Conservation (phyloP, 2,797 vertebrate genomes). For the Lycodopsis pacificus region DNA sequence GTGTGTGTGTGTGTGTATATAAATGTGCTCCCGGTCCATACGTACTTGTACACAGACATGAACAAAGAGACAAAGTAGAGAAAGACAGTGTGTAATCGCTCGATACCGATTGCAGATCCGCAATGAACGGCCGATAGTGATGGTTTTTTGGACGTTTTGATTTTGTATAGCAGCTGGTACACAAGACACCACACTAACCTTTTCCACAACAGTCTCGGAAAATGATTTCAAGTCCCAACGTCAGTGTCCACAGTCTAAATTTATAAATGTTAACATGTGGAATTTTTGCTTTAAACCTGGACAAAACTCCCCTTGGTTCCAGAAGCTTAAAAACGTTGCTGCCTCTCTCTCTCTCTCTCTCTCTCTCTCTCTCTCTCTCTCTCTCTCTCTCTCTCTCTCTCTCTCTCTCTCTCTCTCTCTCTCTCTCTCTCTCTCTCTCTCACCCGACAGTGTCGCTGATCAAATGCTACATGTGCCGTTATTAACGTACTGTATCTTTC, state of each 20-base stretch:
- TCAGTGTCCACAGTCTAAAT: background rate
- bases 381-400: too few species aligned
- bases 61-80: background rate
- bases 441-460: background rate
- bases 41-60: constrained; percentile 3
- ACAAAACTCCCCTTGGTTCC: background rate
- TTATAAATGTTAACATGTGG: background rate
- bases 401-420: too few species aligned
- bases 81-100: background rate
- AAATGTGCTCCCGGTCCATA: constrained; percentile 20
- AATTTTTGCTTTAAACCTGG: background rate
- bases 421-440: background rate
- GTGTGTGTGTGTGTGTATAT: constrained; percentile 5
- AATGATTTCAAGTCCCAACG: background rate
- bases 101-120: background rate
- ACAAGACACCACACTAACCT: background rate
- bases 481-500: background rate
- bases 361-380: background rate
- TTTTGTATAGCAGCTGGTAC: background rate
- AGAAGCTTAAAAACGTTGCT: background rate
- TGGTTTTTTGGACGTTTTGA: background rate
- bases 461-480: constrained; percentile 1
- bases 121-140: background rate
- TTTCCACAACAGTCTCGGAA: background rate
- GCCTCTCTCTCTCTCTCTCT: background rate